Conservation (phyloP, 1,140 invertebrate species). For the Lineus longissimus region DNA sequence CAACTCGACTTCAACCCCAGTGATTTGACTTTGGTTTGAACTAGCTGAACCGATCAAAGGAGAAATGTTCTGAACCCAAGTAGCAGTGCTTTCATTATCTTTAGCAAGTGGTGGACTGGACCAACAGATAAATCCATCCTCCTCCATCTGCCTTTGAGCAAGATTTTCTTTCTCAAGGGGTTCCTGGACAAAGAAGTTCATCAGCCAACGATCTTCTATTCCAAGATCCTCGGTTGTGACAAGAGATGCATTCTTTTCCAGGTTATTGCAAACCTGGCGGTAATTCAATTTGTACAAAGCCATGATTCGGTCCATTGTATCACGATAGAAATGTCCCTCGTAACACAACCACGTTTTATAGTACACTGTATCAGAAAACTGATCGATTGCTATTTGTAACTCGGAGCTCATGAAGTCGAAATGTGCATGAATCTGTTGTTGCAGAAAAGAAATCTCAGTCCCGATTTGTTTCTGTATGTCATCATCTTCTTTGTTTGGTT, state of each 20-base stretch:
- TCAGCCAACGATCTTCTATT: not conserved
- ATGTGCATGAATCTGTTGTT: not conserved
- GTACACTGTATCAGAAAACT: not conserved
- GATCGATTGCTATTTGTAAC: not conserved
- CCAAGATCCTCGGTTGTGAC: not conserved
- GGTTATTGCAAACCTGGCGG: not conserved
- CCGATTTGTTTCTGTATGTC: too few species aligned
- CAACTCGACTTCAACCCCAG: too few species aligned
- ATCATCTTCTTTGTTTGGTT: too few species aligned
- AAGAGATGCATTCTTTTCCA: not conserved
- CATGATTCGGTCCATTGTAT: not conserved
- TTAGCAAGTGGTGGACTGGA: too few species aligned
- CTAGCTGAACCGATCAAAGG: too few species aligned
- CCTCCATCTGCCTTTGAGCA: too few species aligned
- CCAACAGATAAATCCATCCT: too few species aligned
- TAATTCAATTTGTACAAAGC: not conserved
- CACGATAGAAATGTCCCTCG: not conserved
- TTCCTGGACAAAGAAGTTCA: too few species aligned
- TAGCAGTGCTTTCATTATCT: too few species aligned
- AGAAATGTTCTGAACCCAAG: too few species aligned
- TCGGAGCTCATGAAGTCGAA: constrained; percentile 4
- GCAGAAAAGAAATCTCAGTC: not conserved
- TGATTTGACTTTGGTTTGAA: too few species aligned
- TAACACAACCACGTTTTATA: constrained; percentile 1
- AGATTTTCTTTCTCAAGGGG: too few species aligned